Base-by-base conservation (phyloP, 2,113 vertebrate genomes). In the Albula glossodonta region DNA sequence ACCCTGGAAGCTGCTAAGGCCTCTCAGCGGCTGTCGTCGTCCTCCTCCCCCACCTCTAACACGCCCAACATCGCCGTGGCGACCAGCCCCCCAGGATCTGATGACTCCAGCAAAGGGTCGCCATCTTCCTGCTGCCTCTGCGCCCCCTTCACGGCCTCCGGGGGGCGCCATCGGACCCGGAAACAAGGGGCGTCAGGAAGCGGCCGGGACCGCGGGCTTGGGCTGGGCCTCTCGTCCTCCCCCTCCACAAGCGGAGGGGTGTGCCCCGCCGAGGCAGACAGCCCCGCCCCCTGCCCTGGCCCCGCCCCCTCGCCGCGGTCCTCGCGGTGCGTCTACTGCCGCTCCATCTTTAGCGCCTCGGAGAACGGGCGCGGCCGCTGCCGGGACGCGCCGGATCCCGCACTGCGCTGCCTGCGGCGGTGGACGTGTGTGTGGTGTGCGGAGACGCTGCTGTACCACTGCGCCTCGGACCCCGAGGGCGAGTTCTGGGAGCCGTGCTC, bases 401-500 rank as follows among this genome's bases (percentile, higher is more conserved):
- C 96, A 22, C 95, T 96, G 90, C 95, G 95, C 88, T 96, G 97
- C 90, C 95, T 98, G 84, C 96, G 96, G 89, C 96, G 96, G 88
- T 96, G 97, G 94, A 97, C 96, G 86, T 98, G 97, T 86, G 95
- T 98, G 93, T 98, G 97, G 97, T 98, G 97, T 0, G 97, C 97
- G 0, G 97, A 98, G 92, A 97, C 96, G 93, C 95, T 98, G 91
- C 96, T 98, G 50, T 98, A 98, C 94, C 97, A 98, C 94, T 98
- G 97, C 94, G 96, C 97, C 96, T 98, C 97, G 41, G 97, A 98
- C 95, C 97, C 97, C 0, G 97, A 98, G 93, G 97, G 97, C 1
- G 97, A 98, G 92, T 98, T 97, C 94, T 97, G 97, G 94, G 97
- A 98, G 95, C 97, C 97, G 1, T 98, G 97, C 89, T 97, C 97